Percentiles rank a stretch among this genome's conserved stretches.
These are phyloP conservation scores for Aphidius colemani DNA, from an alignment of 2,888 invertebrate species.

Conservation along the genomic window DNA sequence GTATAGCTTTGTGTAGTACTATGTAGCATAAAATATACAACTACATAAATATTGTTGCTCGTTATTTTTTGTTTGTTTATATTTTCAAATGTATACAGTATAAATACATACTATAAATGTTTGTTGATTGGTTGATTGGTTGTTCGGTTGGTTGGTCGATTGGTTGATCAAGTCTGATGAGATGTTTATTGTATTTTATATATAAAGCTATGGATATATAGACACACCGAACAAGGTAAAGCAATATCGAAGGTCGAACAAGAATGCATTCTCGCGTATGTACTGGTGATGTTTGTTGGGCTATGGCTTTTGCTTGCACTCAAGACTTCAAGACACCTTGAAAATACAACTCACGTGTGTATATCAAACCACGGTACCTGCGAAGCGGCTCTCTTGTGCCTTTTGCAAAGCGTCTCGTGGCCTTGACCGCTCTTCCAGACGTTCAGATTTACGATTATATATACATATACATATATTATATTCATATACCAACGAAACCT, in stretches of 20 bases:
- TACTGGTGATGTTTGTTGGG: not conserved
- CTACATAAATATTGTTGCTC: too few relatives aligned
- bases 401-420: conserved; percentile 34
- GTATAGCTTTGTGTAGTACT: too few relatives aligned
- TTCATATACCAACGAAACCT: conserved; percentile 21
- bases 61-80: too few relatives aligned
- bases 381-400: conserved; percentile 10
- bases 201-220: not conserved
- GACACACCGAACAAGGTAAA: conserved; percentile 12
- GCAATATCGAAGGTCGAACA: conserved; percentile 12
- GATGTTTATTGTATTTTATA: too few relatives aligned
- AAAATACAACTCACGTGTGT: conserved; percentile 12
- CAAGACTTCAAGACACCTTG: conserved; percentile 14
- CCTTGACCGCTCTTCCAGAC: conserved; percentile 46
- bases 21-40: too few relatives aligned
- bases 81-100: too few relatives aligned
- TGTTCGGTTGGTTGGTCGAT: not conserved
- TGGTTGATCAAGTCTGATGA: too few relatives aligned
- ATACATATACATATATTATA: conserved; percentile 22
- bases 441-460: conserved; percentile 22
- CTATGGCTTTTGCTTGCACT: too few relatives aligned
- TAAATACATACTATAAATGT: too few relatives aligned
- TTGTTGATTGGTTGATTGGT: not conserved
- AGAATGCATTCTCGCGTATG: not conserved
- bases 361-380: conserved; percentile 18